Evolutionary conservation across 2,888 invertebrate species (phyloP).

Genomic region (Calameuta pallipes): DNA sequence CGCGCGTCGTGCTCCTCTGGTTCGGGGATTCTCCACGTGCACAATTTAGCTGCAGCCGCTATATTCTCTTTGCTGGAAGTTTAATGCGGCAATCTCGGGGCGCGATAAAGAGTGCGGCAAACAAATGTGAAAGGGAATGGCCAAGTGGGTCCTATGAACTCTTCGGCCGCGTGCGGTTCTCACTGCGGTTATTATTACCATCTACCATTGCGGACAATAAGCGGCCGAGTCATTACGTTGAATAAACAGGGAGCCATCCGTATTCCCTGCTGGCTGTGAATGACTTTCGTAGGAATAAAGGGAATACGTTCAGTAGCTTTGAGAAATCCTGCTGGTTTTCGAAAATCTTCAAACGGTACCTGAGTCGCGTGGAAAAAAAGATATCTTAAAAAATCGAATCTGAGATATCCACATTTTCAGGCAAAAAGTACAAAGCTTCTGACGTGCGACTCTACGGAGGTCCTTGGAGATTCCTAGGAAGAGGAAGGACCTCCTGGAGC

Average conservation of each 20-base stretch:
- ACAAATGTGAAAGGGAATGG: conserved; percentile 63
- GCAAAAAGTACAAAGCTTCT: neutral
- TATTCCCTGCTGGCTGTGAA: neutral
- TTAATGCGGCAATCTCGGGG: conserved; percentile 65
- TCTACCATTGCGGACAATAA: conserved; percentile 36
- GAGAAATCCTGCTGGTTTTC: neutral
- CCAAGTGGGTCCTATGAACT: conserved; percentile 41
- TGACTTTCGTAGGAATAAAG: neutral
- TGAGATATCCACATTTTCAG: no score
- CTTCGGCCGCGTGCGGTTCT: conserved; percentile 21
- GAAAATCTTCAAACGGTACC: neutral
- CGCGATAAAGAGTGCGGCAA: conserved; percentile 63
- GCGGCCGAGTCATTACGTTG: conserved; percentile 55
- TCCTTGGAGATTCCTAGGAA: neutral
- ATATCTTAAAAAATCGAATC: no score
- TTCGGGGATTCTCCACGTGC: neutral
- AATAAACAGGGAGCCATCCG: conserved; percentile 48
- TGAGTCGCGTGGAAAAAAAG: no score
- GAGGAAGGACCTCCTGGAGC: conserved; percentile 1
- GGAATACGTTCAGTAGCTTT: neutral
- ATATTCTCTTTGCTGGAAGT: conserved; percentile 65
- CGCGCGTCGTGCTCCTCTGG: neutral
- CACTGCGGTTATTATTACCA: conserved; percentile 10
- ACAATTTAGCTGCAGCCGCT: neutral
- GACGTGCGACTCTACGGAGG: neutral